Percentiles rank a stretch among this genome's conserved stretches.
Conservation (phyloP, 2,113 vertebrate species). For the Bufo gargarizans region DNA sequence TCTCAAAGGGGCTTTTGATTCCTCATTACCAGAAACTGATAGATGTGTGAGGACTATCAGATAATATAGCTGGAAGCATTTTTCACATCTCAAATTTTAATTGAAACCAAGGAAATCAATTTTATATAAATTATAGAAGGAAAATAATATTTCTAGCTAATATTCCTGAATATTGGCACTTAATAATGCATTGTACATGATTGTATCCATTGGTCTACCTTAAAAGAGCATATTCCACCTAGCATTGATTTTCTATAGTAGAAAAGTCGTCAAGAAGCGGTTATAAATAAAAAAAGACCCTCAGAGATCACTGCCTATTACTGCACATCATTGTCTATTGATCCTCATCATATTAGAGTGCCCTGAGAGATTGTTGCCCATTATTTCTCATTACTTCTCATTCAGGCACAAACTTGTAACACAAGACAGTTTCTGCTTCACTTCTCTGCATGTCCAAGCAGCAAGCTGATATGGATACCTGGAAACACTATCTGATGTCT, state of each 20-base stretch:
- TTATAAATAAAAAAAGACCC: conserved; percentile 51
- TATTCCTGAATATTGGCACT: conserved; percentile 21
- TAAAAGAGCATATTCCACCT: conserved; percentile 29
- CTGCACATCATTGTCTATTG: conserved; percentile 57
- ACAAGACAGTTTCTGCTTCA: conserved; percentile 30
- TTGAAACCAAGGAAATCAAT: conserved; percentile 6
- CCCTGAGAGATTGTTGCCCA: conserved; percentile 45
- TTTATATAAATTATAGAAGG: conserved; percentile 28
- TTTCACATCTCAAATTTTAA: neutral
- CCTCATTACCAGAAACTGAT: neutral
- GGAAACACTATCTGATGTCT: neutral
- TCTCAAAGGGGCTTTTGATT: neutral
- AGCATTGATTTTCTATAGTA: conserved; percentile 37
- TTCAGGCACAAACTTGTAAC: conserved; percentile 39
- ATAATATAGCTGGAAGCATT: neutral
- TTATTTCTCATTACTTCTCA: conserved; percentile 57
- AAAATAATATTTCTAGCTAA: conserved; percentile 22
- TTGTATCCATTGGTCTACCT: neutral
- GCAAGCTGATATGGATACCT: neutral
- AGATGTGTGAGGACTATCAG: neutral
- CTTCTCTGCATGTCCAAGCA: neutral
- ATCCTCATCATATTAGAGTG: conserved; percentile 54
- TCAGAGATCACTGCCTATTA: conserved; percentile 53
- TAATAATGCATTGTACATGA: conserved; percentile 15
- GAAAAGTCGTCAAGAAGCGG: conserved; percentile 26